Evolutionary conservation across 2,888 invertebrate genomes (phyloP).

Genomic region (Dryomyza anilis): DNA sequence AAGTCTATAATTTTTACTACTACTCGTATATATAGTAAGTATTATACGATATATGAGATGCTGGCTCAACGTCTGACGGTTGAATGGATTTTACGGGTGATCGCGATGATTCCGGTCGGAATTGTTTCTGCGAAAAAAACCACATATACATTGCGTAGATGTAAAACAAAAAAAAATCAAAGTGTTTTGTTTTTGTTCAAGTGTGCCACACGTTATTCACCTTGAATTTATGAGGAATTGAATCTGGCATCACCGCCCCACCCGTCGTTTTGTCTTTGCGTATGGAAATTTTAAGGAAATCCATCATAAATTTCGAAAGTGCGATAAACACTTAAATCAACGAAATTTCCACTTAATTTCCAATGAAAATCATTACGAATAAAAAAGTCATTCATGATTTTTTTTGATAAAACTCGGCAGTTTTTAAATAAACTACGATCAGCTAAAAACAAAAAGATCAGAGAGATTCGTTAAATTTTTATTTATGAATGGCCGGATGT

Average conservation of each 20-base stretch:
- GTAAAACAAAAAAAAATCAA: too few relatives aligned
- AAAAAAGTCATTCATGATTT: conserved; percentile 29
- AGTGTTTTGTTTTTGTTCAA: conserved; percentile 28
- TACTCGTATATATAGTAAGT: too few relatives aligned
- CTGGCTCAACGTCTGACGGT: conserved; percentile 3
- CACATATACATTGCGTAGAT: conserved; percentile 47
- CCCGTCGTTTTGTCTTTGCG: neutral
- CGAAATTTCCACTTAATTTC: conserved; percentile 47
- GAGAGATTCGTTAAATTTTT: neutral
- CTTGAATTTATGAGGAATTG: conserved; percentile 28
- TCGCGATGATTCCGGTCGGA: neutral
- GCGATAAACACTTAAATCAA: conserved; percentile 42
- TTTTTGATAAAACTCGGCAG: too few relatives aligned
- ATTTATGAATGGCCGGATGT: neutral
- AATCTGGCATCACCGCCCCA: neutral
- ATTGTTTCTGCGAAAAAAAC: conserved; percentile 44
- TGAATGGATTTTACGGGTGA: conserved; percentile 10
- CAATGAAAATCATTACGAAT: conserved; percentile 4
- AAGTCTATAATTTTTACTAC: conserved; percentile 43
- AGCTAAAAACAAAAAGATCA: neutral
- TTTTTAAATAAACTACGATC: neutral
- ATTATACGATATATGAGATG: too few relatives aligned
- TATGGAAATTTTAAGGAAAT: conserved; percentile 10
- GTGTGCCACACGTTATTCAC: conserved; percentile 34
- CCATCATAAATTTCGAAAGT: conserved; percentile 44